Percentiles rank a stretch among this genome's conserved stretches.
Conservation (phyloP, 2,113 vertebrate genomes). For the Gymnobelideus leadbeateri region DNA sequence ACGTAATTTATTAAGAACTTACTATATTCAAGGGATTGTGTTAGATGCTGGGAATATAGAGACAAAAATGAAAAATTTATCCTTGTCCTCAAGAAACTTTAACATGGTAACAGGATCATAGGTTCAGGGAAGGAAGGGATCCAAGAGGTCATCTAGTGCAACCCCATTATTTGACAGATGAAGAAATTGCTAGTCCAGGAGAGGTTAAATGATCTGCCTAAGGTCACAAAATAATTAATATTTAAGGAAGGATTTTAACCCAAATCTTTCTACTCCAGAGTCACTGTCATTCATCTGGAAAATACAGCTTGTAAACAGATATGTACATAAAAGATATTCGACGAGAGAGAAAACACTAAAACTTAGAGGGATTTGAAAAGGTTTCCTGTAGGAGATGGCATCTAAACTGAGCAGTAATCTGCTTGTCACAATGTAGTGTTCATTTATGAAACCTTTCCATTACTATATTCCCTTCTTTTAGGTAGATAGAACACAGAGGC, state of each 20-base stretch:
- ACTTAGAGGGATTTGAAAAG: not conserved
- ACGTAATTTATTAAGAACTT: not conserved
- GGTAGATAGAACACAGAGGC: not conserved
- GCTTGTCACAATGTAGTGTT: not conserved
- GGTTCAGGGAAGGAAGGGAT: not conserved
- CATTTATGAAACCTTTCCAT: not conserved
- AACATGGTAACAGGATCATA: not conserved
- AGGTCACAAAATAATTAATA: not conserved
- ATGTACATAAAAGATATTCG: not conserved
- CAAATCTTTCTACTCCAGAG: no score
- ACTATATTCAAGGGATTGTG: not conserved
- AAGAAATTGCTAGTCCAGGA: not conserved
- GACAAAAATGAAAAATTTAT: not conserved
- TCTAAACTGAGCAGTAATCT: conserved; percentile 30
- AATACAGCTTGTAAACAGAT: not conserved
- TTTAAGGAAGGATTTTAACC: not conserved
- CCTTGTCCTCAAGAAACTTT: not conserved
- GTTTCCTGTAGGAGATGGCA: no score
- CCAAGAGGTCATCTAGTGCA: not conserved
- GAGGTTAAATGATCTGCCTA: not conserved
- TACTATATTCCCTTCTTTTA: not conserved
- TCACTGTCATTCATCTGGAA: not conserved
- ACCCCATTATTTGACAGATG: not conserved
- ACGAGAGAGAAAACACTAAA: not conserved
- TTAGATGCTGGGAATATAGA: not conserved